A percentile compares a stretch with the other conserved stretches of the same genome.
phyloP scores from a whole-genome alignment of 2,888 invertebrate species.

The Lepidonotus clava region DNA sequence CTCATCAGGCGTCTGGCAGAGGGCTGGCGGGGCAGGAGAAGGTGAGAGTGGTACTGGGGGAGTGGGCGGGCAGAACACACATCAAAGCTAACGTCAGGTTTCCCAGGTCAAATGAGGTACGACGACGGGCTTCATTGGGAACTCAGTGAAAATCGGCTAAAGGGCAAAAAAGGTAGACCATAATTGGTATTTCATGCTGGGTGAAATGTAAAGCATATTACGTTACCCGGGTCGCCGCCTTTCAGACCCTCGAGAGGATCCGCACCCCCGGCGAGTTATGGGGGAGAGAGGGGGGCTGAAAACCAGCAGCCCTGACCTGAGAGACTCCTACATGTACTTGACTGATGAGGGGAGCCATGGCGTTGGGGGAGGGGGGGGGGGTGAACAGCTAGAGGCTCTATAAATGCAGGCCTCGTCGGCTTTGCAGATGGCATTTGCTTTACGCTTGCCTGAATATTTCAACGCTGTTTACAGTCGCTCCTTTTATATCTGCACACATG shows the following conservation, averaged over 20 bases:
- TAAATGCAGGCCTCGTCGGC: not conserved
- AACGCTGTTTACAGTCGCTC: not conserved
- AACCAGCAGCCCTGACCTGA: no score
- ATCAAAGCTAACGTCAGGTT: not conserved
- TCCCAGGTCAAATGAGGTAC: constrained; percentile 14
- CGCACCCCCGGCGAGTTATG: constrained; percentile 2
- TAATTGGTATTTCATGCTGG: constrained; percentile 22
- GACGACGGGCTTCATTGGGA: not conserved
- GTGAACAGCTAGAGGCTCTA: not conserved
- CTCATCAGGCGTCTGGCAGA: no score
- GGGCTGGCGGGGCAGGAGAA: no score
- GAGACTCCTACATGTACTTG: no score
- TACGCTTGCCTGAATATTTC: not conserved
- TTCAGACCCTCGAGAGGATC: not conserved
- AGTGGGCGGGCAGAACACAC: not conserved
- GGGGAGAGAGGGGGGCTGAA: no score
- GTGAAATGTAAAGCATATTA: not conserved
- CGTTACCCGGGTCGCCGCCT: constrained; percentile 2
- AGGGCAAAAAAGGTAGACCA: not conserved
- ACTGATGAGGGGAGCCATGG: no score
- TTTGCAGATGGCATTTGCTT: constrained; percentile 4
- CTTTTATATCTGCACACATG: not conserved
- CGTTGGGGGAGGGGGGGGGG: not conserved
- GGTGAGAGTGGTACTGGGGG: no score
- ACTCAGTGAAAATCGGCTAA: not conserved